phyloP scores from a whole-genome alignment of 2,888 invertebrate genomes.

The Pyrrhosoma nymphula region DNA sequence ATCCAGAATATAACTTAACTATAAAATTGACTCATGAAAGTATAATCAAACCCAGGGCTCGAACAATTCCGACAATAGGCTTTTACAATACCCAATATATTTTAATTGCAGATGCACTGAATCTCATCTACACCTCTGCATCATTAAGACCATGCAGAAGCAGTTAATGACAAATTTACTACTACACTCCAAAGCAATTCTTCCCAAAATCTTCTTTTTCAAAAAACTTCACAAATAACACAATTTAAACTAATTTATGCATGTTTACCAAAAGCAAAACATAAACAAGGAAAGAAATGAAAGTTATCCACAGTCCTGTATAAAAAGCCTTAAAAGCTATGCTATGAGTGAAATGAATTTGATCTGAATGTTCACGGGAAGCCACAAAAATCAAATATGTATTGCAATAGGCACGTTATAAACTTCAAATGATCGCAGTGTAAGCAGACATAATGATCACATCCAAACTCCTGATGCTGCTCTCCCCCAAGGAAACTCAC shows the following conservation, averaged over 20 bases:
- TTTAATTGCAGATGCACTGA: background rate
- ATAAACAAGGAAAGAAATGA: background rate
- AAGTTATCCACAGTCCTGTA: slow-evolving; percentile 15
- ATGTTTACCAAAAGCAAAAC: slow-evolving; percentile 46
- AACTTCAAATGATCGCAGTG: slow-evolving; percentile 29
- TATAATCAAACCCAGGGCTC: background rate
- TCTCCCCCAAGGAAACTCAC: background rate
- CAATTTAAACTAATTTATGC: slow-evolving; percentile 33
- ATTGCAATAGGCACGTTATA: slow-evolving; percentile 46
- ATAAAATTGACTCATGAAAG: background rate
- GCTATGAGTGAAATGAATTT: slow-evolving; percentile 26
- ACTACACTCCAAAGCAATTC: slow-evolving; percentile 34
- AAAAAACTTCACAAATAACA: background rate
- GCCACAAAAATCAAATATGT: slow-evolving; percentile 53
- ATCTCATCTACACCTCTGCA: slow-evolving; percentile 48
- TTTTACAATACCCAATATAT: background rate
- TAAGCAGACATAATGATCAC: slow-evolving; percentile 3
- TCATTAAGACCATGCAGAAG: slow-evolving; percentile 36
- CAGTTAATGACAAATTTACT: slow-evolving; percentile 39
- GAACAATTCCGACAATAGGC: background rate
- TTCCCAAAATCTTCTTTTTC: slow-evolving; percentile 7
- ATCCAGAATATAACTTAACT: background rate
- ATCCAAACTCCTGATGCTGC: background rate
- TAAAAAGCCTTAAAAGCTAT: slow-evolving; percentile 53
- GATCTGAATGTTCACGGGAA: background rate